These are phyloP conservation scores for Nymphalis io DNA, from an alignment of 1,140 invertebrate genomes.

Conservation along the genomic window DNA sequence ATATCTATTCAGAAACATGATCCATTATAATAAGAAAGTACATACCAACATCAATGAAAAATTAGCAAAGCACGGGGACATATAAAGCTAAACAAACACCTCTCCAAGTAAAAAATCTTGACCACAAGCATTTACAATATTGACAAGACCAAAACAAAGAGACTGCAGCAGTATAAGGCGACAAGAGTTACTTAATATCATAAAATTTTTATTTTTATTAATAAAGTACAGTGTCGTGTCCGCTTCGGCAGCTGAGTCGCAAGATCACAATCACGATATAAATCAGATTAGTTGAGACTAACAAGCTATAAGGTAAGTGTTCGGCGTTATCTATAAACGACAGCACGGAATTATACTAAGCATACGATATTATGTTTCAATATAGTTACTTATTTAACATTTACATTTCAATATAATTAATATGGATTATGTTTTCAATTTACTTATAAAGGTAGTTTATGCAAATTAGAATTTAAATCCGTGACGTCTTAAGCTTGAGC, in stretches of 20 bases:
- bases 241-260: background rate
- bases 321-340: conserved; percentile 16
- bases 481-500: too few species aligned
- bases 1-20: too few species aligned
- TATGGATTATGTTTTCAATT: background rate
- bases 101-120: too few species aligned
- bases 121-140: too few species aligned
- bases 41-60: too few species aligned
- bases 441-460: too few species aligned
- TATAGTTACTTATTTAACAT: background rate
- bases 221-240: conserved; percentile 5
- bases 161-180: too few species aligned
- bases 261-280: conserved; percentile 10
- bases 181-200: background rate
- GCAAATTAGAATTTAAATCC: too few species aligned
- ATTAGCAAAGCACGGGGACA: too few species aligned
- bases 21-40: too few species aligned
- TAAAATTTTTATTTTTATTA: conserved; percentile 7
- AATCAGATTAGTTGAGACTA: conserved; percentile 16
- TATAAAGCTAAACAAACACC: too few species aligned
- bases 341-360: conserved; percentile 12
- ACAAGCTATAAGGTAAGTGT: conserved; percentile 20
- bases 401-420: background rate
- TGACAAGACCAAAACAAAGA: too few species aligned
- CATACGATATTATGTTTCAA: conserved; percentile 9